Base-by-base conservation (phyloP, 35 echinoderm and acorn worm species). In the Patiria miniata region DNA sequence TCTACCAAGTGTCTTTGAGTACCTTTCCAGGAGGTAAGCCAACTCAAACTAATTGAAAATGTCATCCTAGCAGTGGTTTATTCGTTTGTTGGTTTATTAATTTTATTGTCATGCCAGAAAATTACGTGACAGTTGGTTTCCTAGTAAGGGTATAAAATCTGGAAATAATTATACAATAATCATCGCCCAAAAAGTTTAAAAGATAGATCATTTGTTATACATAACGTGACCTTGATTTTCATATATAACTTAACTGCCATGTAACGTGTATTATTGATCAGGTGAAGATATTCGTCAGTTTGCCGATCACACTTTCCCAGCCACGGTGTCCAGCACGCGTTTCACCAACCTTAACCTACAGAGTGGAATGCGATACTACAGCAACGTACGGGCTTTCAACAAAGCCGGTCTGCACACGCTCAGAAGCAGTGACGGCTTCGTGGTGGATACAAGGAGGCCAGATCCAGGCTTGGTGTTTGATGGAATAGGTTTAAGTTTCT, bases 401-500 rank as follows among this genome's bases (percentile, higher is more conserved):
- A 61, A 77, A 51, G 78, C 88, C 28, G 80, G 79, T 52, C 80
- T 90, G 5, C 51, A 57, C 23, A 79, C 85, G 2, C 39, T 77
- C 39, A 60, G 57, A 61, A 84, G 82, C 57, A 84, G 82, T 61
- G 82, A 84, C 39, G 82, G 82, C 2, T 84, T 84, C 65, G 14
- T 68, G 18, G 80, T 90, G 8, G 88, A 90, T 76, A 37, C 36
- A 3, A 44, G 29, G 38, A 1, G 17, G 39, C 88, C 88, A 1
- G 37, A 44, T 40, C 21, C 54, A 18, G 88, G 88, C 44, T 26
- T 54, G 18, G 88, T 90, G 5, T 77, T 40, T 54, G 88, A 90
- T 83, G 88, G 88, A 33, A 73, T 33, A 60, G 88, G 85, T 87
- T 78, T 50, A 42, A n/a, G n/a, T n/a, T n/a, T n/a, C n/a, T n/a